Percentiles rank a stretch among this genome's conserved stretches.
These are phyloP conservation scores for Lysandra bellargus DNA, from an alignment of 2,888 invertebrate species.

Conservation along the genomic window DNA sequence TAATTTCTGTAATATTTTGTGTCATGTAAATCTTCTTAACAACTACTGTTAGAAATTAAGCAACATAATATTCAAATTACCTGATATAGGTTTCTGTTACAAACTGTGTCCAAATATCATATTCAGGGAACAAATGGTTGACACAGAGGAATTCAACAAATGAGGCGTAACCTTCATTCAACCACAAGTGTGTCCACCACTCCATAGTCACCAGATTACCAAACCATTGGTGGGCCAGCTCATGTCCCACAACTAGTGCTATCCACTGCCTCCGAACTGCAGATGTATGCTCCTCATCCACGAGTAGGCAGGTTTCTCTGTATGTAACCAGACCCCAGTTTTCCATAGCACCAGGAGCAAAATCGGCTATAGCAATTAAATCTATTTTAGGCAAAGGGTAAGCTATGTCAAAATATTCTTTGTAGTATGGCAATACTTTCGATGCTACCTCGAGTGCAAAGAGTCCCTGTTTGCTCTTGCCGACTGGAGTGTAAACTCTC, in stretches of 20 bases:
- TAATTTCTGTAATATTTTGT: too few relatives aligned
- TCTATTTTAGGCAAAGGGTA: constrained; percentile 98
- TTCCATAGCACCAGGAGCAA: constrained; percentile 98
- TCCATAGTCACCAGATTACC: constrained; percentile 99
- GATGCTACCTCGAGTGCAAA: constrained; percentile 97
- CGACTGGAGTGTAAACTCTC: constrained; percentile 92
- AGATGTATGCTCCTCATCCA: constrained; percentile 94
- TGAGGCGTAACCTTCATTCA: constrained; percentile 97
- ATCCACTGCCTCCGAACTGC: constrained; percentile 91
- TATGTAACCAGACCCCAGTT: constrained; percentile 98
- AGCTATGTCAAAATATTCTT: constrained; percentile 95
- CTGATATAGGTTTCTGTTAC: constrained; percentile 91
- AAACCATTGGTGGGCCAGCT: constrained; percentile 99
- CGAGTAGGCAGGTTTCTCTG: constrained; percentile 93
- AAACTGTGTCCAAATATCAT: constrained; percentile 98
- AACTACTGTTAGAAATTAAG: neutral
- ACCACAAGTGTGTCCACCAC: constrained; percentile 98
- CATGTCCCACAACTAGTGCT: constrained; percentile 94
- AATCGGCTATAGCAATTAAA: constrained; percentile 97
- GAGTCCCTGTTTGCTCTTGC: constrained; percentile 94
- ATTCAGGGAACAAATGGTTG: constrained; percentile 95
- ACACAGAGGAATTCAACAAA: constrained; percentile 98
- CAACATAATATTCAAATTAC: constrained; percentile 45
- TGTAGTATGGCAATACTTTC: constrained; percentile 95
- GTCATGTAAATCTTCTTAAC: neutral